Evolutionary conservation across 2,113 vertebrate species (phyloP), one percentile per base, ranked within the genome.

Genomic region (Hemichromis elongatus): DNA sequence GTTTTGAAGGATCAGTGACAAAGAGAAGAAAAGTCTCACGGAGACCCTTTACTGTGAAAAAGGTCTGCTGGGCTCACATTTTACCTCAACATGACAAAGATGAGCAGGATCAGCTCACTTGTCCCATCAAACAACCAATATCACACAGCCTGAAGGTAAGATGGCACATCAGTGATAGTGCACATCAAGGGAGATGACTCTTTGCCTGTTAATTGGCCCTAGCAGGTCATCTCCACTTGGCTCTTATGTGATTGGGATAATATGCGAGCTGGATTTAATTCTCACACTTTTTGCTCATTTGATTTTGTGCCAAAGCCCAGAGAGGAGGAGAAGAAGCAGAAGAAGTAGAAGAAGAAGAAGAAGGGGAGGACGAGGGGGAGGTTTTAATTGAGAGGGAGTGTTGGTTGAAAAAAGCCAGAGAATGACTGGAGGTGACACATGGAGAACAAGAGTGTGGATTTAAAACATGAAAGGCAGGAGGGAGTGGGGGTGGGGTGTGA

Each of bases 391-490:
- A 92, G 88, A 85, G 77, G 86, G 83, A 90, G 78, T 89, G 86
- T 13, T 57, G 55, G 86, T 82, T 85, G 82, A 86, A 90, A 88
- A 89, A 85, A 88, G 81, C 7, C 21, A 8, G 83, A 84, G 89
- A 82, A 91, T 90, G 92, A 94, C 89, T 90, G 90, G 84, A 93
- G 93, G 91, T 94, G 92, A 91, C 91, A 90, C 84, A 88, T 56
- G 9, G 88, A 92, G 93, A 90, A 90, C 82, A 89, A 84, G 92
- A 91, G 88, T 90, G 90, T 89, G 90, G 92, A 88, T 94, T 94
- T 91, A 92, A 83, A 89, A 95, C 88, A 95, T 95, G 90, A 94
- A 95, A 95, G 95, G 80, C 35, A 35, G 55, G 40, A 26, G 18
- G 28, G 52, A 35, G 59, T 61, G 75, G 45, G 78, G 37, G 3